These are phyloP conservation scores for Tragulus kanchil DNA, from an alignment of 2,113 vertebrate species.

Conservation along the genomic window DNA sequence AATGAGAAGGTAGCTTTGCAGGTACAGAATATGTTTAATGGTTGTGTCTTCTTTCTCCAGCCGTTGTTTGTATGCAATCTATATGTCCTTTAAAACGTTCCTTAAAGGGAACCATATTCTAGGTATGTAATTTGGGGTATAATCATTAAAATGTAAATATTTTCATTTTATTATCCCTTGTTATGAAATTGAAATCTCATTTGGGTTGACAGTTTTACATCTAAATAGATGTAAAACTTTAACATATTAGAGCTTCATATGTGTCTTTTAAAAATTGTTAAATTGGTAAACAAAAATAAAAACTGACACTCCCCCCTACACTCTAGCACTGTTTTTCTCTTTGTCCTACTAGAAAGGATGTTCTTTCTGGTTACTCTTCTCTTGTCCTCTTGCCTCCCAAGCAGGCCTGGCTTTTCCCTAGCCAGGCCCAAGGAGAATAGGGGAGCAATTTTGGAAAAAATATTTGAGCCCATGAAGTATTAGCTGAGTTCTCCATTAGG, in stretches of 20 bases:
- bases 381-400: background rate
- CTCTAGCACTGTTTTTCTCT: background rate
- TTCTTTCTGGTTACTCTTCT: background rate
- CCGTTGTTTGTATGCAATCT: background rate
- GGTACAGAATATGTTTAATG: background rate
- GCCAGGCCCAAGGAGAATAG: background rate
- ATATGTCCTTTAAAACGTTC: background rate
- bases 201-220: background rate
- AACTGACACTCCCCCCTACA: background rate
- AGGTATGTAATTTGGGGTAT: background rate
- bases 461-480: background rate
- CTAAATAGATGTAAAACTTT: background rate
- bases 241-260: background rate
- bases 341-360: background rate
- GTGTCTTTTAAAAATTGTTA: background rate
- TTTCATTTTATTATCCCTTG: conserved; percentile 23
- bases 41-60: background rate
- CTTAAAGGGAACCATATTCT: conserved; percentile 16
- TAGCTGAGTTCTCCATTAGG: conserved; percentile 2
- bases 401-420: conserved; percentile 18
- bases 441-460: background rate
- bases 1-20: background rate
- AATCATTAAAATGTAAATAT: conserved; percentile 17
- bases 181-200: conserved; percentile 22
- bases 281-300: conserved; percentile 21